A percentile compares a stretch with the other conserved stretches of the same genome.
These are phyloP conservation scores for Mesoclemmys tuberculata DNA, from an alignment of 2,113 vertebrate species.

Conservation along the genomic window DNA sequence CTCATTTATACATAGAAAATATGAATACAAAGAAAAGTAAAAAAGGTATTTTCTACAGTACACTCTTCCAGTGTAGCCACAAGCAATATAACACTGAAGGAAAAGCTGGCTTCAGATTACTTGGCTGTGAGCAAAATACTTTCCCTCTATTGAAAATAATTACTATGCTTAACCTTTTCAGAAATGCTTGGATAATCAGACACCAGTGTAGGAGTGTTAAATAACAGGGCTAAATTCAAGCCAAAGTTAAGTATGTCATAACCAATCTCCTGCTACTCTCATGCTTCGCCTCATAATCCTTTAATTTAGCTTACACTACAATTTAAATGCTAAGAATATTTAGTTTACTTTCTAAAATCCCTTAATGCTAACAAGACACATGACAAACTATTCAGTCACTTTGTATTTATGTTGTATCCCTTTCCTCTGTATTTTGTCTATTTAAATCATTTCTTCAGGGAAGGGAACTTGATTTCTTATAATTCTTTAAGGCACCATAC, in stretches of 20 bases:
- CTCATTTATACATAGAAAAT: neutral
- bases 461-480: neutral
- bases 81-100: accelerated
- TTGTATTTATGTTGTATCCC: neutral
- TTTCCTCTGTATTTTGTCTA: neutral
- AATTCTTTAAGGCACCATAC: neutral
- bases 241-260: neutral
- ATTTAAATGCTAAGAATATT: constrained; percentile 23
- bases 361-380: constrained; percentile 7
- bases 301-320: neutral
- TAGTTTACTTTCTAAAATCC: constrained; percentile 12
- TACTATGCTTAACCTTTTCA: neutral
- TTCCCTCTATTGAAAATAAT: neutral
- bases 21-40: neutral
- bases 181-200: neutral
- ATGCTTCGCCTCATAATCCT: constrained; percentile 17
- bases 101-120: neutral
- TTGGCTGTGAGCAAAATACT: neutral
- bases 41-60: neutral
- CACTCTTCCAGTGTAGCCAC: accelerated
- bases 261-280: neutral
- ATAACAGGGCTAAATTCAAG: neutral
- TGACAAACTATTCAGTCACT: neutral
- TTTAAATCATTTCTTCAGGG: neutral
- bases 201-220: neutral